Evolutionary conservation across 2,888 invertebrate species (phyloP), one percentile per base, ranked within the genome.

Genomic region (Thymelicus lineola): DNA sequence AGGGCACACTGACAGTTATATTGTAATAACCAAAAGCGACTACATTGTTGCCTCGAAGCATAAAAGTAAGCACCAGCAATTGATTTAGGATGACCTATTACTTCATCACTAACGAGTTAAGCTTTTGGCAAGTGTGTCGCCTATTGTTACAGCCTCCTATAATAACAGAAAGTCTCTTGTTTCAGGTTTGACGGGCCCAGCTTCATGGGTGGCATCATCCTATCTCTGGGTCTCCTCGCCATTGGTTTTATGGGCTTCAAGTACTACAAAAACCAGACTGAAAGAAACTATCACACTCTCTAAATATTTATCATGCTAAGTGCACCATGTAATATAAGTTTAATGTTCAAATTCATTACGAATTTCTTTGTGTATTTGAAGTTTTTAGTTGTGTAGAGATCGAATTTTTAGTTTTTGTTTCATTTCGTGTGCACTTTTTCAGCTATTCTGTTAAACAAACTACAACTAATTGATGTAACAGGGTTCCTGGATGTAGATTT

Each of bases 201-300:
- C 79, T 97, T 97, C 86, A 94, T 97, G 74, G 98, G 98, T 42
- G 98, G 98, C 57, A 98, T 98, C 72, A 96, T 98, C 38, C 91
- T 98, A 71, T 96, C 97, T 9, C 89, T 96, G 28, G 97, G 97
- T 45, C 87, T 98, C 20, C 94, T 97, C 67, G 97, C 96, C 10
- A 96, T 98, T 71, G 96, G 96, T 3, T 96, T 97, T 88, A 96
- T 98, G 80, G 97, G 97, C 48, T 97, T 96, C 93, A 98, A 97
- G 86, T 97, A 98, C 88, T 98, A 98, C 94, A 97, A 96, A 87
- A 96, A 97, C 73, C 96, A 97, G 82, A 96, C 96, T 71, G 98
- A 97, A 86, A 95, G 96, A 77, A 97, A 97, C 90, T 98, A 98
- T 89, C 97, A 97, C 83, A 98, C 97, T 73, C 96, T 98, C 86